Conservation (phyloP, 2,888 invertebrate species). For the Agriopis aurantiaria region DNA sequence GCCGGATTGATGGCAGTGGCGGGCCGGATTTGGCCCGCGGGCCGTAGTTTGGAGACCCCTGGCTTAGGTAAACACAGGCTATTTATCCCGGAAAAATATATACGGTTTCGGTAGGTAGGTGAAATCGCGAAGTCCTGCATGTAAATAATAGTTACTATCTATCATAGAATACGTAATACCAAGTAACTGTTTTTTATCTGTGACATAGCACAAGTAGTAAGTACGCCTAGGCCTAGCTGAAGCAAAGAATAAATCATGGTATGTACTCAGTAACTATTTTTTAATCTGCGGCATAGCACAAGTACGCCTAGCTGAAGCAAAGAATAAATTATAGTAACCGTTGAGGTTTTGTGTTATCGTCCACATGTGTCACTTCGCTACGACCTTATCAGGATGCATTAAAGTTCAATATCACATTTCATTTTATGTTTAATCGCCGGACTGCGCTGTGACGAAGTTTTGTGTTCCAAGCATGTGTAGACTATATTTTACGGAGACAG, state of each 20-base stretch:
- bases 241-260: neutral
- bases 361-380: conserved; percentile 23
- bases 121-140: no score
- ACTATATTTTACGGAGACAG: conserved; percentile 12
- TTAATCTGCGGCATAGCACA: no score
- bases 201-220: neutral
- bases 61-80: no score
- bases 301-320: neutral
- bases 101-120: no score
- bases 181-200: no score
- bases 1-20: no score
- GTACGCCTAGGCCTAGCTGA: neutral
- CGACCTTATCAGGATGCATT: conserved; percentile 42
- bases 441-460: conserved; percentile 54
- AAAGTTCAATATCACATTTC: conserved; percentile 48
- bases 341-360: conserved; percentile 67
- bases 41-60: no score
- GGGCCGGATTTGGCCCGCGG: no score
- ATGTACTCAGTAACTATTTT: no score
- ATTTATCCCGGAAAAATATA: no score
- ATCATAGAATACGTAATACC: no score
- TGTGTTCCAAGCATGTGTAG: conserved; percentile 63
- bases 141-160: no score
- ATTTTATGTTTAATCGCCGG: conserved; percentile 17
- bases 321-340: conserved; percentile 23